Base-by-base conservation (phyloP, 2,113 vertebrate species). In the Empidonax alnorum region DNA sequence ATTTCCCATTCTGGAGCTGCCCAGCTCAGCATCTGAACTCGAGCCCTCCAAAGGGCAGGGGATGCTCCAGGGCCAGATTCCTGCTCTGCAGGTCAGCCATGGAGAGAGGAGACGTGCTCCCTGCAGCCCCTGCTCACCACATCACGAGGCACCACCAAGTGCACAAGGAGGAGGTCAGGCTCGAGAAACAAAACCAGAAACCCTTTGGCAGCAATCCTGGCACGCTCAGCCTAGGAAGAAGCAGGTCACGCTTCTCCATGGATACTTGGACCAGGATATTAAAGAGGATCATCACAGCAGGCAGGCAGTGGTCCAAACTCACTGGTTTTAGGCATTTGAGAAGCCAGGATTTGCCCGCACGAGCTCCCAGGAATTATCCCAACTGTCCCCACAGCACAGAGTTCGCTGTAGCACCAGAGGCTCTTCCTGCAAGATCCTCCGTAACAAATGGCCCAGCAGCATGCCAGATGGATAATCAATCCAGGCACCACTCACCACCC, bases 391-490 rank as follows among this genome's bases (percentile, higher is more conserved):
- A 4, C 56, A 68, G 68, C 42, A 41, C 31, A 3, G 81, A 89
- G 74, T 12, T 87, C 61, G 15, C 27, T 33, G 42, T 4, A 56
- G 53, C 78, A 56, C 28, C 72, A 74, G 80, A 63, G 55, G 55
- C 76, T 83, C 78, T 75, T 90, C 76, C 63, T 75, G 65, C 76
- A 67, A 71, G 73, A 77, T 21, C 42, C 68, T 55, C 2, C 0
- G 2, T 77, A 50, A 65, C 93, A 84, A 89, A 95, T 3, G 24
- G 72, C 83, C 79, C 76, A 44, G 83, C 33, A 92, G 33, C 30
- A 33, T 27, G 37, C 72, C 95, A 93, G 96, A 74, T 87, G 86
- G 72, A 65, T 12, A 46, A 63, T 35, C 74, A 89, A 93, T 46
- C 76, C 73, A n/a, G 76, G 10, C 67, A 53, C 14, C 68, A 37